These are phyloP conservation scores for Rhinella marina DNA, from an alignment of 2,797 vertebrate genomes.

Conservation along the genomic window DNA sequence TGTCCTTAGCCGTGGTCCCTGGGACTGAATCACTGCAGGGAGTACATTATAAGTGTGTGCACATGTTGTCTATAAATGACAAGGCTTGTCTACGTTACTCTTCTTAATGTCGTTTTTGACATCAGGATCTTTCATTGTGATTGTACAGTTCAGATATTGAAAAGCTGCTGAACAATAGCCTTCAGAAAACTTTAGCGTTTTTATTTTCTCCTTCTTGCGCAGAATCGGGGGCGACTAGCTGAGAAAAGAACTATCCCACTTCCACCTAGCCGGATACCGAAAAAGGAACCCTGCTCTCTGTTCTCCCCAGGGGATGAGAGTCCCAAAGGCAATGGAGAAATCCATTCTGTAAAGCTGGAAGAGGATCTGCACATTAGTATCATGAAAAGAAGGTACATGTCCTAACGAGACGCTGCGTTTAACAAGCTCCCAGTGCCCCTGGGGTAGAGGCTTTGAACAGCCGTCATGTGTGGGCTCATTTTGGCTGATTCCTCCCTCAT, in stretches of 20 bases:
- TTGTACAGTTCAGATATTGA: neutral
- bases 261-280: conserved; percentile 86
- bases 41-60: neutral
- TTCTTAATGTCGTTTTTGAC: neutral
- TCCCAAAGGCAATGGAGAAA: conserved; percentile 83
- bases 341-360: conserved; percentile 90
- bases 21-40: neutral
- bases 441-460: conserved; percentile 58
- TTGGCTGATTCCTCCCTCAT: conserved; percentile 58
- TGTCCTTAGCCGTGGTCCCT: neutral
- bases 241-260: conserved; percentile 94
- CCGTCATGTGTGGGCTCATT: conserved; percentile 62
- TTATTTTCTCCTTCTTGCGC: conserved; percentile 62
- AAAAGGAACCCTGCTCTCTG: conserved; percentile 88
- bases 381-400: conserved; percentile 94
- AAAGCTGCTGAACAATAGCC: neutral
- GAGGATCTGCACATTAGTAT: conserved; percentile 89
- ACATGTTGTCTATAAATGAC: neutral
- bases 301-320: conserved; percentile 90
- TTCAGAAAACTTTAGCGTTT: neutral
- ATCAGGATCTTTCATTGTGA: neutral
- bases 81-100: neutral
- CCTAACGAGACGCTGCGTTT: conserved; percentile 18
- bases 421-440: conserved; percentile 56
- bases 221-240: conserved; percentile 97